Percentiles rank a stretch among this genome's conserved stretches.
These are phyloP conservation scores for Tychaedon coryphoeus DNA, from an alignment of 2,113 vertebrate species.

Conservation along the genomic window DNA sequence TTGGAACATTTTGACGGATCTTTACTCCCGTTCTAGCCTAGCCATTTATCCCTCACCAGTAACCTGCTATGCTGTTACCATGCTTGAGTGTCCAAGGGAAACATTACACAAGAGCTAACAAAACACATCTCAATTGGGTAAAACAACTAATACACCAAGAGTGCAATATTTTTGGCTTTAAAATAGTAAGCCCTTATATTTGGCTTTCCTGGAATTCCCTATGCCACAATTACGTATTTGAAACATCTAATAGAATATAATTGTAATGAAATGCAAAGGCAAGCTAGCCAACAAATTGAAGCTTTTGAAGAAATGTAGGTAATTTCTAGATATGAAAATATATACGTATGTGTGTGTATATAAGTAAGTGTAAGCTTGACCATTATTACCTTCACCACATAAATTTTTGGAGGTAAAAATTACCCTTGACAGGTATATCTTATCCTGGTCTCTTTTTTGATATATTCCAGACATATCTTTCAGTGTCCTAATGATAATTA, in stretches of 20 bases:
- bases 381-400: neutral
- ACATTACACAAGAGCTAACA: neutral
- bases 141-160: neutral
- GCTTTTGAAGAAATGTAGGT: neutral
- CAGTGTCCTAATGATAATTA: neutral
- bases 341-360: fast-evolving
- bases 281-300: neutral
- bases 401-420: neutral
- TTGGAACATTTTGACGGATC: neutral
- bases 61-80: neutral
- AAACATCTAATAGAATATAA: neutral
- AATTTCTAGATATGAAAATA: neutral
- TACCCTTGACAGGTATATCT: neutral
- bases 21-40: neutral
- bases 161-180: neutral
- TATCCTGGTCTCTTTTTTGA: neutral
- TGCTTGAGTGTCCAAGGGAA: neutral
- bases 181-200: neutral
- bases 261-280: neutral
- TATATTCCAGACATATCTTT: neutral
- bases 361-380: neutral
- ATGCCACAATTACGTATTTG: neutral
- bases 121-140: neutral
- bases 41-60: neutral
- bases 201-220: neutral